A percentile compares a stretch with the other conserved stretches of the same genome.
phyloP scores from a whole-genome alignment of 2,888 invertebrate genomes.

The Drosophila austrosaltans region DNA sequence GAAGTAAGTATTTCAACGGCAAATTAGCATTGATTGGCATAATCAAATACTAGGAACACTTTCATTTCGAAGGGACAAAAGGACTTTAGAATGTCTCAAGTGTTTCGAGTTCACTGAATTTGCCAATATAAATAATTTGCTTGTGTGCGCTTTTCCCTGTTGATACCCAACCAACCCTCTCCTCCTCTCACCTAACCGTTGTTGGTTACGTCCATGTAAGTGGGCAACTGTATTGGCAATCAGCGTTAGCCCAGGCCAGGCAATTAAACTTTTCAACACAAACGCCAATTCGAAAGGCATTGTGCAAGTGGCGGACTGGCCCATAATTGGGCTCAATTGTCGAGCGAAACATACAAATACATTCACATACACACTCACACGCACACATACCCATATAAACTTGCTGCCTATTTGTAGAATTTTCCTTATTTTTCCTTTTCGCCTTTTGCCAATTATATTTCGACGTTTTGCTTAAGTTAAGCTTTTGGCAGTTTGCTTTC shows the following conservation, averaged over 20 bases:
- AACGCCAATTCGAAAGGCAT: conserved; percentile 19
- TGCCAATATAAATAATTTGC: conserved; percentile 7
- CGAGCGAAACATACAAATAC: neutral
- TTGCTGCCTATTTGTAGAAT: conserved; percentile 37
- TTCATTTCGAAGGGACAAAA: neutral
- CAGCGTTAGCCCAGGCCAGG: conserved; percentile 6
- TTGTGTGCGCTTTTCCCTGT: no score
- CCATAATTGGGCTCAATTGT: conserved; percentile 12
- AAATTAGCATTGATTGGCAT: conserved; percentile 18
- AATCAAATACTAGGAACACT: neutral
- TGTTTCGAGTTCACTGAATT: conserved; percentile 5
- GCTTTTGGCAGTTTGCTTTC: conserved; percentile 69
- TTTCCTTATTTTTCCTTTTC: conserved; percentile 41
- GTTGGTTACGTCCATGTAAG: neutral
- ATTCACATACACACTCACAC: conserved; percentile 12
- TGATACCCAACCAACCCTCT: neutral
- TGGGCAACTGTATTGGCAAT: conserved; percentile 48
- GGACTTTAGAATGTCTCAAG: neutral
- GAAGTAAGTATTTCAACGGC: conserved; percentile 3
- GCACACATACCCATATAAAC: conserved; percentile 1
- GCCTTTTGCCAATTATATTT: conserved; percentile 69
- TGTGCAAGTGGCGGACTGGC: conserved; percentile 11
- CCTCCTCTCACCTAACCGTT: neutral
- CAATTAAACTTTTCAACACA: conserved; percentile 24
- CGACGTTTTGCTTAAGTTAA: conserved; percentile 62